Evolutionary conservation across 2,113 vertebrate genomes (phyloP).

Genomic region (Thomomys bottae): DNA sequence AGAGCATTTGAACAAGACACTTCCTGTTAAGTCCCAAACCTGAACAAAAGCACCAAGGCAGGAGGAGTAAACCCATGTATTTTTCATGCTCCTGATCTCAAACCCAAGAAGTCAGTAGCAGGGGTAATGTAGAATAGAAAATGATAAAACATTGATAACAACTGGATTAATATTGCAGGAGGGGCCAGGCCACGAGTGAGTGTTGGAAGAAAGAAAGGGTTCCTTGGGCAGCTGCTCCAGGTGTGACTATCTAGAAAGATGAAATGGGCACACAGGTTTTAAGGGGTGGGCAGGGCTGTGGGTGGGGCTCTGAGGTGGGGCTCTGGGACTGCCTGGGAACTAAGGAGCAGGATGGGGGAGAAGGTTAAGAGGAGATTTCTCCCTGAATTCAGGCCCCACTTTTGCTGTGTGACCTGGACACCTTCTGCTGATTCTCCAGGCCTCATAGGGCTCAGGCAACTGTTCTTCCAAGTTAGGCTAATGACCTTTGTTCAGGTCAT

Average conservation of each 20-base stretch:
- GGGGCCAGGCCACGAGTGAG: neutral
- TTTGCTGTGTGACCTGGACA: slow-evolving; percentile 26
- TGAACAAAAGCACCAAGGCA: neutral
- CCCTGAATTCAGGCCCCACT: neutral
- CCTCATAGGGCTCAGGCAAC: neutral
- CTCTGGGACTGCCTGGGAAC: too few species aligned
- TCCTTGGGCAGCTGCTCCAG: neutral
- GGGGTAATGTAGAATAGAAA: slow-evolving; percentile 42
- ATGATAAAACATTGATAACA: slow-evolving; percentile 70
- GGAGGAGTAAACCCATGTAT: slow-evolving; percentile 54
- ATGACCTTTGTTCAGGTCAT: too few species aligned
- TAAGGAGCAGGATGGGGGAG: fast-evolving
- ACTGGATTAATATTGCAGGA: slow-evolving; percentile 58
- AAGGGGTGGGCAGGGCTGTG: too few species aligned
- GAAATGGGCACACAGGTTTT: too few species aligned
- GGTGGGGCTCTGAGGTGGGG: too few species aligned
- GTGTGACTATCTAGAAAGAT: neutral
- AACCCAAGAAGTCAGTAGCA: slow-evolving; percentile 40
- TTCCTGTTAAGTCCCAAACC: slow-evolving; percentile 58
- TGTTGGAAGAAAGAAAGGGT: neutral
- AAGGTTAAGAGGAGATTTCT: neutral
- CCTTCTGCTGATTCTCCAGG: neutral
- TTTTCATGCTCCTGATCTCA: slow-evolving; percentile 62
- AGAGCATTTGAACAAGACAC: slow-evolving; percentile 34
- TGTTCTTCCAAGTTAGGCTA: neutral